These are phyloP conservation scores for Stomatorhinus walkeri DNA, from an alignment of 2,797 vertebrate genomes.

Conservation along the genomic window DNA sequence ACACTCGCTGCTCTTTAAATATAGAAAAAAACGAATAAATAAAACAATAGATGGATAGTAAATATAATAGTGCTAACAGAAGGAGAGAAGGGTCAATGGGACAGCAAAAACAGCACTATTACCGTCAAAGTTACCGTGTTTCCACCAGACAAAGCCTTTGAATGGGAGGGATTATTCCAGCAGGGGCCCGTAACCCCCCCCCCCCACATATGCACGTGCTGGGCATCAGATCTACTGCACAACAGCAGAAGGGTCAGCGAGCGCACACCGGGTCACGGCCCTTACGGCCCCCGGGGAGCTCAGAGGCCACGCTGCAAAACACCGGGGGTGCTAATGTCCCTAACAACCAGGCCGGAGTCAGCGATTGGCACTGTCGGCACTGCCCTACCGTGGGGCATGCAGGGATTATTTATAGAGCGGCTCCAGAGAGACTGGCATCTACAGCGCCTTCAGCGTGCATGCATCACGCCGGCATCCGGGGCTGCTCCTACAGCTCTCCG, in stretches of 20 bases:
- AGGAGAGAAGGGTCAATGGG: neutral
- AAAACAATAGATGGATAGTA: neutral
- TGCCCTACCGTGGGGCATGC: neutral
- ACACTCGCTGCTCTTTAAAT: neutral
- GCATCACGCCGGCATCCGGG: neutral
- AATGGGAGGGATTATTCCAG: neutral
- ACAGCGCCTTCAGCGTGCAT: neutral
- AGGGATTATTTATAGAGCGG: conserved; percentile 11
- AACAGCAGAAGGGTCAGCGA: neutral
- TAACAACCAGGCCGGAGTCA: neutral
- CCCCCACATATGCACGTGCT: neutral
- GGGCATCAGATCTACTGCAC: neutral
- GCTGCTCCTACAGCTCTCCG: neutral
- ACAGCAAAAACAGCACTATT: neutral
- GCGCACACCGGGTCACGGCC: neutral
- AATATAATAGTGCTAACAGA: neutral
- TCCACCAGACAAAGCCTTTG: neutral
- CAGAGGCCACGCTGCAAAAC: neutral
- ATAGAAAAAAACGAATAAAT: neutral
- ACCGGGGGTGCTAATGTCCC: neutral
- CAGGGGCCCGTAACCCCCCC: neutral
- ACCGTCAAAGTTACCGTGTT: neutral
- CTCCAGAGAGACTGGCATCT: neutral
- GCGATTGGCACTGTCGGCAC: neutral
- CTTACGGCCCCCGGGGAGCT: neutral